Conservation (phyloP, 2,888 invertebrate species). For the Mimas tiliae region DNA sequence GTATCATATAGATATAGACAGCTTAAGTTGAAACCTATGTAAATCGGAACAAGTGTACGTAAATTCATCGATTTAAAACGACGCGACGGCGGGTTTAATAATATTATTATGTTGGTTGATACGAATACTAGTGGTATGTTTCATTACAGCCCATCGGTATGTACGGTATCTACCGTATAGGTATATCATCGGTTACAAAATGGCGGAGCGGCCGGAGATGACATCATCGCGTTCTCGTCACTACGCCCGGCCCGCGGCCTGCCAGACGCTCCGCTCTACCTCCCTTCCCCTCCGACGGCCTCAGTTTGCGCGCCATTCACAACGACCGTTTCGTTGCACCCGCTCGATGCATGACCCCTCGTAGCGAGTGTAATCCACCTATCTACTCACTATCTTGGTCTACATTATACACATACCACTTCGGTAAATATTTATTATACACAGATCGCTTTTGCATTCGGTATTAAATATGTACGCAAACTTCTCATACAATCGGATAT, state of each 20-base stretch:
- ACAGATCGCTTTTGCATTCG: not conserved
- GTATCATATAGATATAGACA: no score
- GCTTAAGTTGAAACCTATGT: no score
- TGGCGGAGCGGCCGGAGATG: slow-evolving; percentile 63
- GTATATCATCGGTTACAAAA: slow-evolving; percentile 51
- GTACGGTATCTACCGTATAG: slow-evolving; percentile 28
- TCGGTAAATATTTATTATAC: slow-evolving; percentile 2
- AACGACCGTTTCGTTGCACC: slow-evolving; percentile 61
- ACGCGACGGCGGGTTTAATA: no score
- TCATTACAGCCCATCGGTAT: not conserved
- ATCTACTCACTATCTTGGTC: slow-evolving; percentile 15
- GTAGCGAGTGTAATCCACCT: slow-evolving; percentile 26
- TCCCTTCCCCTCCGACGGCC: slow-evolving; percentile 35
- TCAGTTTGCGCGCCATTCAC: slow-evolving; percentile 65
- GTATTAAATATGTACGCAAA: no score
- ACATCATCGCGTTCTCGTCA: slow-evolving; percentile 63
- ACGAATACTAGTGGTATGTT: not conserved
- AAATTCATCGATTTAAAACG: not conserved
- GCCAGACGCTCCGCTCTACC: slow-evolving; percentile 41
- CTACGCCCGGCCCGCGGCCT: slow-evolving; percentile 38
- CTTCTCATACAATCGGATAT: no score
- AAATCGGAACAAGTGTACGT: no score
- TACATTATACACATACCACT: slow-evolving; percentile 7
- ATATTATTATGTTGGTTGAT: not conserved
- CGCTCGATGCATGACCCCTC: slow-evolving; percentile 54